A percentile compares a stretch with the other conserved stretches of the same genome.
phyloP scores from a whole-genome alignment of 1,140 invertebrate genomes.

The Brachionus rotundiformis region DNA sequence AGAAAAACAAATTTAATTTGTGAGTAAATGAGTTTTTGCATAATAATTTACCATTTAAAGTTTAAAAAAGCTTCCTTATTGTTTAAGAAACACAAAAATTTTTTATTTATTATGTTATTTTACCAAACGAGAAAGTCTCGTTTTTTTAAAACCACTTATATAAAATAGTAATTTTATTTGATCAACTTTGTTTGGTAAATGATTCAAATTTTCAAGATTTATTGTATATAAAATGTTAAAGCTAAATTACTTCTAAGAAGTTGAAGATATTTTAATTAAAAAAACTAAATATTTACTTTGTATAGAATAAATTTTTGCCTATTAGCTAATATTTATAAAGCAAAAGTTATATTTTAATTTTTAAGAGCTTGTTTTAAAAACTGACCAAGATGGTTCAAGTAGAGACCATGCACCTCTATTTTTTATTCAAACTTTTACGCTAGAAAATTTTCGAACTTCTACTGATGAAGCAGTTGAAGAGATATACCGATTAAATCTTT shows the following conservation, averaged over 20 bases:
- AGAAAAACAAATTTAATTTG: too few relatives aligned
- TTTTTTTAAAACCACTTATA: conserved; percentile 9
- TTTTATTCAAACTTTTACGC: conserved; percentile 31
- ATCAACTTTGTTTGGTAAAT: conserved; percentile 4
- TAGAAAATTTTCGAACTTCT: conserved; percentile 28
- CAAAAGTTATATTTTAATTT: not conserved
- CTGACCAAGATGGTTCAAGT: conserved; percentile 12
- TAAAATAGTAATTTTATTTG: conserved; percentile 19
- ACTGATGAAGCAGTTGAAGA: conserved; percentile 12
- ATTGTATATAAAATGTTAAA: not conserved
- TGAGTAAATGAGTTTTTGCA: too few relatives aligned
- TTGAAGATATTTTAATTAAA: not conserved
- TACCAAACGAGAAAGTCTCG: not conserved
- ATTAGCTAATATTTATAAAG: not conserved
- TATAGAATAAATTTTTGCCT: not conserved
- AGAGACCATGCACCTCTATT: conserved; percentile 43
- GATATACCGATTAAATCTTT: conserved; percentile 21
- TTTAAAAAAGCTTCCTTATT: too few relatives aligned
- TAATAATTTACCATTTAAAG: too few relatives aligned
- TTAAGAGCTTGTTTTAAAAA: conserved; percentile 19
- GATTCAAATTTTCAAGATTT: not conserved
- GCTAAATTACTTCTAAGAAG: not conserved
- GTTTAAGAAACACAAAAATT: too few relatives aligned
- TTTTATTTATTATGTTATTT: too few relatives aligned
- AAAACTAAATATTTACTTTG: not conserved